Evolutionary conservation across 1,140 invertebrate genomes (phyloP).

Genomic region (Phortica variegata): DNA sequence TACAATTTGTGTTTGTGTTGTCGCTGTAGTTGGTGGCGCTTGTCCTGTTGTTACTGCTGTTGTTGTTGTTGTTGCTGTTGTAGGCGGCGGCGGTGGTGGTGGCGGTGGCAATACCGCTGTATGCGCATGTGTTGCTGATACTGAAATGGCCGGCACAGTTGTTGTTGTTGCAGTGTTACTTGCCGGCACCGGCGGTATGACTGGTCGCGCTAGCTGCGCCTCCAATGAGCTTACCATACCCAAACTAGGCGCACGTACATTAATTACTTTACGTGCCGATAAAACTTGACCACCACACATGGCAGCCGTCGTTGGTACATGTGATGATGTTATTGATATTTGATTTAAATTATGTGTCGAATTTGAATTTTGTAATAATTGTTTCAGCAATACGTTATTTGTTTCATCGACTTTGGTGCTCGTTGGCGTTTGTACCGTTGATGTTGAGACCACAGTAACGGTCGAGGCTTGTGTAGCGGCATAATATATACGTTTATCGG

Average conservation of each 20-base stretch:
- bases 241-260: slow-evolving; percentile 63
- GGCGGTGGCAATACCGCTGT: slow-evolving; percentile 48
- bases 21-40: slow-evolving; percentile 42
- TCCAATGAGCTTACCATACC: slow-evolving; percentile 72
- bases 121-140: slow-evolving; percentile 7
- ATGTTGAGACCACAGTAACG: neutral
- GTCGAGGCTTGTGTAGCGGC: neutral
- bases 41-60: slow-evolving; percentile 26
- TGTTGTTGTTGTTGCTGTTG: slow-evolving; percentile 55
- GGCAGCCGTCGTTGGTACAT: slow-evolving; percentile 8
- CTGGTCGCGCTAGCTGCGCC: slow-evolving; percentile 71
- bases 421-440: slow-evolving; percentile 8
- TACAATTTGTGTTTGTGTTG: slow-evolving; percentile 44
- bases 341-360: slow-evolving; percentile 61
- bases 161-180: slow-evolving; percentile 17
- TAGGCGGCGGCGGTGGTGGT: slow-evolving; percentile 47
- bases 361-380: slow-evolving; percentile 83
- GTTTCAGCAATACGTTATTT: slow-evolving; percentile 87
- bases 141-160: slow-evolving; percentile 43
- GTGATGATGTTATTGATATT: slow-evolving; percentile 37
- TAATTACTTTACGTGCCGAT: slow-evolving; percentile 58
- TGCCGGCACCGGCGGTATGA: slow-evolving; percentile 64
- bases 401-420: slow-evolving; percentile 69
- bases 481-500: slow-evolving; percentile 2
- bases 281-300: slow-evolving; percentile 33